A percentile compares a stretch with the other conserved stretches of the same genome.
Conservation (phyloP, 2,113 vertebrate species). For the Genyomyrus donnyi region DNA sequence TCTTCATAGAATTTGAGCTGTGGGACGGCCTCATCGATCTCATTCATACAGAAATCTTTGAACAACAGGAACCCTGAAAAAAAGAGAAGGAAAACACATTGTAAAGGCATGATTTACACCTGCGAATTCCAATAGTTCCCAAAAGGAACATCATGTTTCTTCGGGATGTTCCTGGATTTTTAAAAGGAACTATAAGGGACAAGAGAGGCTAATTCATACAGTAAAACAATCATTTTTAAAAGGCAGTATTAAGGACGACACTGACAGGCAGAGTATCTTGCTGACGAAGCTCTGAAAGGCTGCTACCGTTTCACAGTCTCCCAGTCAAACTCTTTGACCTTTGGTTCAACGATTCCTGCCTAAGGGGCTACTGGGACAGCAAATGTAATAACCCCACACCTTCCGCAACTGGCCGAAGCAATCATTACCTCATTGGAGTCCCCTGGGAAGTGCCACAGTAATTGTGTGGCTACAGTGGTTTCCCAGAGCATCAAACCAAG, state of each 20-base stretch:
- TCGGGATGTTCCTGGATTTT: neutral
- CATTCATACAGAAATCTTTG: constrained; percentile 92
- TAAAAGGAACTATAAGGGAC: neutral
- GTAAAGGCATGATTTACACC: neutral
- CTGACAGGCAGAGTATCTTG: too few relatives aligned
- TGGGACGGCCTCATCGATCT: constrained; percentile 89
- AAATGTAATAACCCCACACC: neutral
- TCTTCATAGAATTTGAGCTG: constrained; percentile 98
- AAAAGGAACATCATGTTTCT: neutral
- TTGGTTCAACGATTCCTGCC: neutral
- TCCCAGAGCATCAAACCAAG: neutral
- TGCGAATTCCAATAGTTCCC: neutral
- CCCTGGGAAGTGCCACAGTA: neutral
- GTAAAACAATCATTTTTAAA: neutral
- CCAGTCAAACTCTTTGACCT: constrained; percentile 20
- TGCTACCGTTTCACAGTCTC: neutral
- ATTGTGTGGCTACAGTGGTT: neutral
- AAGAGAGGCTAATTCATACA: neutral
- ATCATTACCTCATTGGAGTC: neutral
- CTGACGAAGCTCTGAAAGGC: neutral
- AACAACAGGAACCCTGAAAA: constrained; percentile 86
- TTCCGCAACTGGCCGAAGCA: neutral
- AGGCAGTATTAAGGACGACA: constrained; percentile 3
- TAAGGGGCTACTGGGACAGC: neutral
- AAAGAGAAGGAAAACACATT: constrained; percentile 10